phyloP scores from a whole-genome alignment of 2,888 invertebrate species.

The Podotricha telesiphe region DNA sequence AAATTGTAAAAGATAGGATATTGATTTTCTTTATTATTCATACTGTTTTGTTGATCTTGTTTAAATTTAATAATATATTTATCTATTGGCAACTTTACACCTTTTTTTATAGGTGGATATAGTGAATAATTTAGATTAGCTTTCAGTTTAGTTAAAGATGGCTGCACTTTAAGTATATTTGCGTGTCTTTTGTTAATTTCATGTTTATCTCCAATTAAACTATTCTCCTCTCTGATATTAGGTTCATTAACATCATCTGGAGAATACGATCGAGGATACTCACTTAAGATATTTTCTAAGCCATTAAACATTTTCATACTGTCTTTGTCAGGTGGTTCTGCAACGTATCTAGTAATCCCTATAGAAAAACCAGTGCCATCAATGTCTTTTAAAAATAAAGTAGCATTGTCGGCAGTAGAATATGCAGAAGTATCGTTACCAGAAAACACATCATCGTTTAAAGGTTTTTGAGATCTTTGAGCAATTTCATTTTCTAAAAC shows the following conservation, averaged over 20 bases:
- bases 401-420: slow-evolving; percentile 59
- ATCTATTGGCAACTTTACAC: slow-evolving; percentile 3
- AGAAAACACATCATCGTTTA: slow-evolving; percentile 55
- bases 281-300: slow-evolving; percentile 63
- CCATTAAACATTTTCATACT: slow-evolving; percentile 67
- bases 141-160: slow-evolving; percentile 12
- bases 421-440: slow-evolving; percentile 45
- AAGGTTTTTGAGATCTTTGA: slow-evolving; percentile 66
- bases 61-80: slow-evolving; percentile 21
- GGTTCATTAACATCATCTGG: slow-evolving; percentile 40
- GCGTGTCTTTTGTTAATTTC: slow-evolving; percentile 42
- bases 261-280: slow-evolving; percentile 63
- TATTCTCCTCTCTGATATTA: slow-evolving; percentile 37
- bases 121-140: not conserved
- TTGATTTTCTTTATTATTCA: not conserved
- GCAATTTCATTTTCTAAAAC: slow-evolving; percentile 60
- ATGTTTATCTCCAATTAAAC: slow-evolving; percentile 37
- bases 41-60: not conserved
- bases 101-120: slow-evolving; percentile 10
- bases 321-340: slow-evolving; percentile 67
- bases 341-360: slow-evolving; percentile 70
- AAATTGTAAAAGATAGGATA: slow-evolving; percentile 17
- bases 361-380: slow-evolving; percentile 71
- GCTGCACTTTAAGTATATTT: slow-evolving; percentile 21
- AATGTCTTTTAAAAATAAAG: slow-evolving; percentile 66